Conservation (phyloP, 2,113 vertebrate genomes). For the Elanus axillaris region DNA sequence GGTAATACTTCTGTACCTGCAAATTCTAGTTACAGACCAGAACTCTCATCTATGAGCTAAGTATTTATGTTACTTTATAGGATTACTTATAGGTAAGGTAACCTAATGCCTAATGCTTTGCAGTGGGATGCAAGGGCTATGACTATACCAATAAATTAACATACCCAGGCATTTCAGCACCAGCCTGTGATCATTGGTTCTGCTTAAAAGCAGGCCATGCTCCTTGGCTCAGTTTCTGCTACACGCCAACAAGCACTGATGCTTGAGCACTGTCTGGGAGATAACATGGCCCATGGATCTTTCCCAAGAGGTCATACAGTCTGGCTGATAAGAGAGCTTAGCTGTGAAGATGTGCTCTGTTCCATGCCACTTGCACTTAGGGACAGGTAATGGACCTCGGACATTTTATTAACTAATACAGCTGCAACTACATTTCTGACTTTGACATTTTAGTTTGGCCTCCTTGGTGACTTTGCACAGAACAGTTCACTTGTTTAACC, state of each 20-base stretch:
- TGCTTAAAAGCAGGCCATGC: not conserved
- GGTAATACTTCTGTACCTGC: not conserved
- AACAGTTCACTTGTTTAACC: not conserved
- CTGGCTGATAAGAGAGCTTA: not conserved
- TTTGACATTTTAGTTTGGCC: not conserved
- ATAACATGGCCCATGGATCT: not conserved
- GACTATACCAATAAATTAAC: not conserved
- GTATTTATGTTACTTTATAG: not conserved
- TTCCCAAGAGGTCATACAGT: not conserved
- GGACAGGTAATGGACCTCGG: not conserved
- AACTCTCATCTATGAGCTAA: not conserved
- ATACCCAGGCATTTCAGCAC: not conserved
- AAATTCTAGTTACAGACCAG: not conserved
- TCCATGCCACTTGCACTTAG: not conserved
- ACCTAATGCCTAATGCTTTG: not conserved
- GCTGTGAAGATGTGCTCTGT: not conserved
- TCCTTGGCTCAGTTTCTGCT: not conserved
- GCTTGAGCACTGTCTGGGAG: not conserved
- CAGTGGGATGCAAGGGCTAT: accelerated
- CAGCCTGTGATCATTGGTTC: not conserved
- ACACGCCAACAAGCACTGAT: not conserved
- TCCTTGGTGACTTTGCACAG: not conserved
- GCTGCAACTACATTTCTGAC: not conserved
- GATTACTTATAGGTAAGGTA: not conserved
- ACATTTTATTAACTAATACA: not conserved